These are phyloP conservation scores for Andrena bicolor DNA, from an alignment of 2,888 invertebrate genomes.

Conservation along the genomic window DNA sequence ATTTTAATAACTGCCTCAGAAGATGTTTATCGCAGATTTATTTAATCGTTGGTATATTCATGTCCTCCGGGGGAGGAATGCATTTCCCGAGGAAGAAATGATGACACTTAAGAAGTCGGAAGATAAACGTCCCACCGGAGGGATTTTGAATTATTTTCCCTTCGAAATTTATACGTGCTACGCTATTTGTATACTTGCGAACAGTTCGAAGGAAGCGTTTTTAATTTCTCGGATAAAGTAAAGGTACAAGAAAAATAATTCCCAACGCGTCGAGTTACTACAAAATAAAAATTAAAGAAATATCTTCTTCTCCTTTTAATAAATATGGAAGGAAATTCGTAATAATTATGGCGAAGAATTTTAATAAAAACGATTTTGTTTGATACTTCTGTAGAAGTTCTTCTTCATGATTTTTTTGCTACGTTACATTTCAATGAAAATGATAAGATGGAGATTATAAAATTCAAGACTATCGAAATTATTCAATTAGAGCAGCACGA, in stretches of 20 bases:
- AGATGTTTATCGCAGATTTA: conserved; percentile 39
- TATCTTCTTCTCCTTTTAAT: neutral
- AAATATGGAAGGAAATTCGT: neutral
- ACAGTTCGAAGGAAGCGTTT: neutral
- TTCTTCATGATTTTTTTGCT: too few species aligned
- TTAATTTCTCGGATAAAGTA: neutral
- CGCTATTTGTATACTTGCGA: neutral
- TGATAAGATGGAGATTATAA: too few species aligned
- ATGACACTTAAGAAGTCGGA: conserved; percentile 27
- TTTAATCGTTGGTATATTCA: conserved; percentile 28
- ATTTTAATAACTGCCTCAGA: conserved; percentile 23
- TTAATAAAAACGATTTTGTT: too few species aligned
- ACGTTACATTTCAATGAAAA: too few species aligned
- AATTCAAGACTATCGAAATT: too few species aligned
- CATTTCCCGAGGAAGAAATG: conserved; percentile 21
- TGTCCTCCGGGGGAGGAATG: conserved; percentile 6
- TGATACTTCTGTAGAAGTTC: too few species aligned
- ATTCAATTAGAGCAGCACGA: too few species aligned
- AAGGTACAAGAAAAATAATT: neutral
- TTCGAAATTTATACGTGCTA: conserved; percentile 7
- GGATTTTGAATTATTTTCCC: conserved; percentile 37
- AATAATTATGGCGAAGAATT: neutral
- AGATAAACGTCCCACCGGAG: conserved; percentile 6
- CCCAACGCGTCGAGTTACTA: neutral
- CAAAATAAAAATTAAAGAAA: neutral